These are phyloP conservation scores for Idris sp. DNA, from an alignment of 1,140 invertebrate genomes.

Conservation along the genomic window DNA sequence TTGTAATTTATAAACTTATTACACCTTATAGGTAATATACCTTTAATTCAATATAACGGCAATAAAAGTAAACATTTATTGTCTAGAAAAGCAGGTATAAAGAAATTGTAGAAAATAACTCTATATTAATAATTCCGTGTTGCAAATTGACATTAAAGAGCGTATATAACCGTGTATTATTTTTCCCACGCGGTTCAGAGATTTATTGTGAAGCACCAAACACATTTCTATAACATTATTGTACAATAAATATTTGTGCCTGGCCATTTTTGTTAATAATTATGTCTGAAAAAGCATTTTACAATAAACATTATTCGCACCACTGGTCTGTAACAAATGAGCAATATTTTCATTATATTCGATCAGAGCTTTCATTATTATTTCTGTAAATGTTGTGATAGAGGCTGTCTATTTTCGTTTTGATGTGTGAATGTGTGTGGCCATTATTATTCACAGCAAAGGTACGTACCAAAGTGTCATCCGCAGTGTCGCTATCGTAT, in stretches of 20 bases:
- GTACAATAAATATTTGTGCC: conserved; percentile 47
- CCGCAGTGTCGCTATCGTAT: conserved; percentile 35
- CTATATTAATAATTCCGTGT: conserved; percentile 21
- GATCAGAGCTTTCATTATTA: conserved; percentile 40
- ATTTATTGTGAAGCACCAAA: conserved; percentile 27
- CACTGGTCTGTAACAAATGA: conserved; percentile 5
- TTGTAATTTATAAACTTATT: too few relatives aligned
- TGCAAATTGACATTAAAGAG: too few relatives aligned
- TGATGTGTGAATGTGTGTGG: conserved; percentile 31
- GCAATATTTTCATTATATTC: conserved; percentile 49
- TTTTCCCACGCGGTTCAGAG: conserved; percentile 18
- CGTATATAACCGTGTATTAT: conserved; percentile 2
- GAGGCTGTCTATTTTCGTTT: conserved; percentile 30
- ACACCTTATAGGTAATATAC: too few relatives aligned
- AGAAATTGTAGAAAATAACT: too few relatives aligned
- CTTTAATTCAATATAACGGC: too few relatives aligned
- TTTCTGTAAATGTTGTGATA: conserved; percentile 51
- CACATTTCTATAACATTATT: conserved; percentile 28
- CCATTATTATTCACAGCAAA: conserved; percentile 30
- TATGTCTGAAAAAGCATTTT: conserved; percentile 38
- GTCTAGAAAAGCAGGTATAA: too few relatives aligned
- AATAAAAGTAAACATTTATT: too few relatives aligned
- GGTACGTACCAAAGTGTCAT: conserved; percentile 42
- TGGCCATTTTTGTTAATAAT: conserved; percentile 43
- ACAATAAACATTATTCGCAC: conserved; percentile 16